These are phyloP conservation scores for Hucho hucho DNA, from an alignment of 2,113 vertebrate species.

Conservation along the genomic window DNA sequence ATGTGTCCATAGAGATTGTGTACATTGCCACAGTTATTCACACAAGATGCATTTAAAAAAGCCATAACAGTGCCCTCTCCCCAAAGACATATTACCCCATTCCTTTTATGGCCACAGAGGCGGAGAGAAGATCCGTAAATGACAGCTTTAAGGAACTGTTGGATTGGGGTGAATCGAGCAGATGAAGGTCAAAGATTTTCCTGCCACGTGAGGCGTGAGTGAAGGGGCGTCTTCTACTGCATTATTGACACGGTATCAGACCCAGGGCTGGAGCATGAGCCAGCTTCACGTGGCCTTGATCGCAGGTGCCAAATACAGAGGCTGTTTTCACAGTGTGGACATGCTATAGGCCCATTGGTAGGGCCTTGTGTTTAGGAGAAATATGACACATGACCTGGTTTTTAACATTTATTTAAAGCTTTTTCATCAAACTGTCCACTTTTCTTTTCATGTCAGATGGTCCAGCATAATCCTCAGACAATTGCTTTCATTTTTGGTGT, in stretches of 20 bases:
- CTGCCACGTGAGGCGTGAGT: neutral
- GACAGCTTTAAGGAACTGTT: slow-evolving; percentile 12
- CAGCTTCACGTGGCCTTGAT: neutral
- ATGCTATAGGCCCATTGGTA: neutral
- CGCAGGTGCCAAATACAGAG: neutral
- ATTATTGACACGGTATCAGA: slow-evolving; percentile 1
- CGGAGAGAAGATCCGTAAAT: slow-evolving; percentile 13
- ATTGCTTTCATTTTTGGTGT: too few relatives aligned
- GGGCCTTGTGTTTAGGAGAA: too few relatives aligned
- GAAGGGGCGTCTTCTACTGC: neutral
- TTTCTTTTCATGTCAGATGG: too few relatives aligned
- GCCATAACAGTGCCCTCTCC: slow-evolving; percentile 6
- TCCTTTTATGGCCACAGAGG: slow-evolving; percentile 19
- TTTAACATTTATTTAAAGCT: too few relatives aligned
- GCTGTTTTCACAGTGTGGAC: neutral
- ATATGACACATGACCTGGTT: too few relatives aligned
- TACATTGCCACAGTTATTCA: neutral
- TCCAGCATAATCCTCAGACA: too few relatives aligned
- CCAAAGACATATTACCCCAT: slow-evolving; percentile 15
- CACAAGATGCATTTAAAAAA: neutral
- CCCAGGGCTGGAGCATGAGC: neutral
- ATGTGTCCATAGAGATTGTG: neutral
- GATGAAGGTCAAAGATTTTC: slow-evolving; percentile 25
- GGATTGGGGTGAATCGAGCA: slow-evolving; percentile 14
- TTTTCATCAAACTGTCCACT: too few relatives aligned